Evolutionary conservation across 2,113 vertebrate species (phyloP).

Genomic region (Nematolebias whitei): DNA sequence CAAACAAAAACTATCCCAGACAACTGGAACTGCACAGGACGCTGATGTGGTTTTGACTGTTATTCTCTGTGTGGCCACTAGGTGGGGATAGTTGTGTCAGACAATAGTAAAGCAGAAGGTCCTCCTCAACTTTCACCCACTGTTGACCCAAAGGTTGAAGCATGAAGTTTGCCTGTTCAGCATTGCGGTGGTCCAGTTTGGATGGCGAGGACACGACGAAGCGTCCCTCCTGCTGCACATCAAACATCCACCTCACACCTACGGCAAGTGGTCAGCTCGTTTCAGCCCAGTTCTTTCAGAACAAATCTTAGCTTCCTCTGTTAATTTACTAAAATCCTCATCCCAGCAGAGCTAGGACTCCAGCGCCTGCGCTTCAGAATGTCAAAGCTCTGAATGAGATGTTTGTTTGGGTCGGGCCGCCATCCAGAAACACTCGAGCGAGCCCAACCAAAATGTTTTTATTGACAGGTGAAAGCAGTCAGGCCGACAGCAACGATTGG

Average conservation of each 20-base stretch:
- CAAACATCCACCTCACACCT: slow-evolving; percentile 41
- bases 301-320: slow-evolving; percentile 50
- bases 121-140: slow-evolving; percentile 47
- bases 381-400: slow-evolving; percentile 46
- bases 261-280: slow-evolving; percentile 16
- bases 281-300: slow-evolving; percentile 15
- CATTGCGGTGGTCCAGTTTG: slow-evolving; percentile 38
- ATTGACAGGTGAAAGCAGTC: slow-evolving; percentile 76
- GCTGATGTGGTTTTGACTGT: slow-evolving; percentile 9
- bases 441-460: slow-evolving; percentile 78
- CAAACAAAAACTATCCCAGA: background rate
- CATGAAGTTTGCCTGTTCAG: slow-evolving; percentile 31
- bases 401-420: slow-evolving; percentile 49
- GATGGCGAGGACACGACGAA: slow-evolving; percentile 23
- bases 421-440: slow-evolving; percentile 48
- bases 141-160: slow-evolving; percentile 25
- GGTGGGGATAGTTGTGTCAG: slow-evolving; percentile 63
- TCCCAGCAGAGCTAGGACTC: slow-evolving; percentile 48
- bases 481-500: slow-evolving; percentile 73
- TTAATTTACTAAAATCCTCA: slow-evolving; percentile 57
- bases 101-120: background rate
- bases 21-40: slow-evolving; percentile 28
- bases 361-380: slow-evolving; percentile 57
- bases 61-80: slow-evolving; percentile 55
- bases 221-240: slow-evolving; percentile 23